Conservation (phyloP, 1,140 invertebrate genomes). For the Lepidotrigona ventralis region DNA sequence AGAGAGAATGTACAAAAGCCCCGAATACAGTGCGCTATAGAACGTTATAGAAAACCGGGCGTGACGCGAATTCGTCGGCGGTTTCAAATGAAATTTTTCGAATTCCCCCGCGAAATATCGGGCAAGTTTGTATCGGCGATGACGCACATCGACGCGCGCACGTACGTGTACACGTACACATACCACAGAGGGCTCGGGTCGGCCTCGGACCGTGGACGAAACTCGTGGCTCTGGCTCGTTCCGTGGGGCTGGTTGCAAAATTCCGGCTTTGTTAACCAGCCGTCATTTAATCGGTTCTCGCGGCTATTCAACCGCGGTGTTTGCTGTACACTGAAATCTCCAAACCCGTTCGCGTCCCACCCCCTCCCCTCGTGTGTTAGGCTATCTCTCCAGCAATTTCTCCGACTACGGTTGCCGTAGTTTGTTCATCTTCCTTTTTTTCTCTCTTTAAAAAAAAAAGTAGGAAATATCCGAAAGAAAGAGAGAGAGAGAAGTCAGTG, state of each 20-base stretch:
- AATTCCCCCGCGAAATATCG: background rate
- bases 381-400: background rate
- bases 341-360: no score
- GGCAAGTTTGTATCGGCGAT: background rate
- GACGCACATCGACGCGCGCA: no score
- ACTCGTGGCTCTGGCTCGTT: no score
- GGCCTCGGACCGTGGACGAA: no score
- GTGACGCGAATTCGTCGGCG: background rate
- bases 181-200: no score
- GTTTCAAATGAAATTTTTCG: constrained; percentile 4
- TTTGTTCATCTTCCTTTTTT: no score
- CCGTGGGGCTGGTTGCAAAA: background rate
- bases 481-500: background rate
- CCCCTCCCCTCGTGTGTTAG: background rate
- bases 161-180: no score
- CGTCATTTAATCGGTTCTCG: constrained; percentile 11
- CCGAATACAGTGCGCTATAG: background rate
- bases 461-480: background rate
- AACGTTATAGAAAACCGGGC: background rate
- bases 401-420: background rate
- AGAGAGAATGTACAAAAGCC: background rate
- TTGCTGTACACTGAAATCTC: background rate
- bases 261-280: constrained; percentile 13
- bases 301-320: background rate
- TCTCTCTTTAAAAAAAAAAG: no score